phyloP scores from a whole-genome alignment of 2,888 invertebrate species.

The Celastrina argiolus region DNA sequence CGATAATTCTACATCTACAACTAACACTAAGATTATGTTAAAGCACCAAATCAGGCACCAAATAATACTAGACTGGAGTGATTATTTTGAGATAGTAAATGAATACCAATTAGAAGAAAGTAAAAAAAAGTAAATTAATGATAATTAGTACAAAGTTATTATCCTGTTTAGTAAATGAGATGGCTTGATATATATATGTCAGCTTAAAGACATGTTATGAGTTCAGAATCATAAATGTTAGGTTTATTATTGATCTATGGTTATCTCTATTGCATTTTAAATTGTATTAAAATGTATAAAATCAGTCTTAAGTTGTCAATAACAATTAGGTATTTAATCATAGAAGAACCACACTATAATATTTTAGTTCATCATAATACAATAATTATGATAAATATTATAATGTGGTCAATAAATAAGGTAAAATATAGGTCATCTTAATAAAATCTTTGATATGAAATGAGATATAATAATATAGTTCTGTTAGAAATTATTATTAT shows the following conservation, averaged over 20 bases:
- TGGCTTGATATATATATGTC: neutral
- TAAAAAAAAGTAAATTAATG: neutral
- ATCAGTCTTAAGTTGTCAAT: slow-evolving; percentile 6
- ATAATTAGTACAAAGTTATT: neutral
- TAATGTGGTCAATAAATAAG: too few relatives aligned
- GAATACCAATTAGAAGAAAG: neutral
- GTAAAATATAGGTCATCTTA: too few relatives aligned
- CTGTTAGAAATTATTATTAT: too few relatives aligned
- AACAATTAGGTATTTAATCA: too few relatives aligned
- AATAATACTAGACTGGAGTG: slow-evolving; percentile 4
- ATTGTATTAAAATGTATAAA: neutral
- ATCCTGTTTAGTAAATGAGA: too few relatives aligned
- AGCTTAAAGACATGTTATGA: neutral
- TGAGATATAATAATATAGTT: neutral
- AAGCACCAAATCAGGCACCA: slow-evolving; percentile 27
- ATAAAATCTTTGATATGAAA: neutral
- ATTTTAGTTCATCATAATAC: too few relatives aligned
- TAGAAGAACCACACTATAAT: too few relatives aligned
- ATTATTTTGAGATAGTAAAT: neutral
- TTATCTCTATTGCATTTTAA: neutral
- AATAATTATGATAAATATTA: too few relatives aligned
- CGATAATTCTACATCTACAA: slow-evolving; percentile 28
- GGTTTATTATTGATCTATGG: neutral
- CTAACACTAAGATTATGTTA: slow-evolving; percentile 20
- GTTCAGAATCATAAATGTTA: neutral